A percentile compares a stretch with the other conserved stretches of the same genome.
Conservation (phyloP, 2,797 vertebrate species). For the Bryconaethiops microstoma region DNA sequence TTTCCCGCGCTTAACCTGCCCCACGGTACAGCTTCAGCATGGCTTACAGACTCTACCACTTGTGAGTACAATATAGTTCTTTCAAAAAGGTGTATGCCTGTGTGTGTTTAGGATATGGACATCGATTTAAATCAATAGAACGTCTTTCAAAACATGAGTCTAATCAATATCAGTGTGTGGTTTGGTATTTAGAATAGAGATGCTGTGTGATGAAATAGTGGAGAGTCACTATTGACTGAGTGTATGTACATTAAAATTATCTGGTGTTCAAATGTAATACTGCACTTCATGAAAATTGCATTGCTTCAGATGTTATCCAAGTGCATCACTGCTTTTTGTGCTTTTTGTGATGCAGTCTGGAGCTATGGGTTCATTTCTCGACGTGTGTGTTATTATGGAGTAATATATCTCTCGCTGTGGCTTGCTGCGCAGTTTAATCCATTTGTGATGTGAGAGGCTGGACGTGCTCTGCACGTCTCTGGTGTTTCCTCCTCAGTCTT, state of each 20-base stretch:
- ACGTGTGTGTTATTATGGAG: not conserved
- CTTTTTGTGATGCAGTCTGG: not conserved
- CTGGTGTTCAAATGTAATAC: not conserved
- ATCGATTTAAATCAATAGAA: not conserved
- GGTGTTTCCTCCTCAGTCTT: conserved; percentile 42
- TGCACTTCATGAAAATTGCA: not conserved
- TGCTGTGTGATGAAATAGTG: not conserved
- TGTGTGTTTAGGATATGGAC: conserved; percentile 9
- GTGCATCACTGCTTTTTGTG: not conserved
- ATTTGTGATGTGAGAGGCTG: conserved; percentile 3
- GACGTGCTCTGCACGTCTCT: conserved; percentile 25
- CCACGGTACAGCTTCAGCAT: conserved; percentile 72
- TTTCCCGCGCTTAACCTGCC: conserved; percentile 66
- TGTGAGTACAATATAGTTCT: conserved; percentile 83
- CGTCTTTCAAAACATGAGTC: not conserved
- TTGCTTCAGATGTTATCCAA: not conserved
- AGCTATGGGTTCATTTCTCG: not conserved
- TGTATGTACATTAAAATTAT: not conserved
- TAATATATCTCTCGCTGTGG: conserved; percentile 12
- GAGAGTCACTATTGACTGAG: not conserved
- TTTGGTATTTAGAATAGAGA: not conserved
- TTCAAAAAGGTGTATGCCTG: conserved; percentile 18
- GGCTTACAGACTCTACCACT: conserved; percentile 87
- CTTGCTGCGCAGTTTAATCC: conserved; percentile 18
- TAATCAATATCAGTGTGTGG: not conserved